Evolutionary conservation across 1,140 invertebrate species (phyloP), one percentile per base, ranked within the genome.

Genomic region (Acyrthosiphon pisum): DNA sequence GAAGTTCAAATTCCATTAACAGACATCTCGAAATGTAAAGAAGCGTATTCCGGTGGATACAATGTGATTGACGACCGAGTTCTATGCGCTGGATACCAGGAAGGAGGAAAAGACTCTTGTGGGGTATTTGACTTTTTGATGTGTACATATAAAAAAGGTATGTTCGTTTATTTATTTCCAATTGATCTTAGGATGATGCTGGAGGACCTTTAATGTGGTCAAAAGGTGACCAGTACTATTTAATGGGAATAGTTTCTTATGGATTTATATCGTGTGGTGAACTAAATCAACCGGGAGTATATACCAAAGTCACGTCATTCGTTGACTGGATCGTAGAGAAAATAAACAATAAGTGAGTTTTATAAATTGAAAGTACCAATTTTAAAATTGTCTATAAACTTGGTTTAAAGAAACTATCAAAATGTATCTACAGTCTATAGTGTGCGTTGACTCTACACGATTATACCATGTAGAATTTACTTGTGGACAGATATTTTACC

Each of bases 181-280:
- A 35, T n/a, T n/a, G 26, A 44, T 93, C 95, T 92, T 94, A 96
- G 96, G 98, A 98, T 30, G 98, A 98, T 95, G 98, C 97, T 50
- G 98, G 98, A 20, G 98, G 98, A n/a, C 97, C 98, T 1, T 94
- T 98, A 7, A 98, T 98, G 97, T 94, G 95, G 37, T 95, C 95
- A 41, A 94, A 95, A 87, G 96, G 97, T 41, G 96, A 96, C 0
- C 96, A 96, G 90, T 98, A 98, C 98, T 97, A 97, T 37, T 97
- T 98, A 94, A 97, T 98, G 86, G 96, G 96, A 48, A 95, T 96
- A 0, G 96, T 96, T 0, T 96, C 96, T 7, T 97, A 96, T 96
- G 96, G 96, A 53, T 96, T 96, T 94, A 96, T 97, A 22, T n/a
- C 26, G 30, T 98, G 97, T 95, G 97, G 97, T 2, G 95, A 97